Percentiles rank a stretch among this genome's conserved stretches.
Conservation (phyloP, 1,140 invertebrate species). For the Aphidius ervi region DNA sequence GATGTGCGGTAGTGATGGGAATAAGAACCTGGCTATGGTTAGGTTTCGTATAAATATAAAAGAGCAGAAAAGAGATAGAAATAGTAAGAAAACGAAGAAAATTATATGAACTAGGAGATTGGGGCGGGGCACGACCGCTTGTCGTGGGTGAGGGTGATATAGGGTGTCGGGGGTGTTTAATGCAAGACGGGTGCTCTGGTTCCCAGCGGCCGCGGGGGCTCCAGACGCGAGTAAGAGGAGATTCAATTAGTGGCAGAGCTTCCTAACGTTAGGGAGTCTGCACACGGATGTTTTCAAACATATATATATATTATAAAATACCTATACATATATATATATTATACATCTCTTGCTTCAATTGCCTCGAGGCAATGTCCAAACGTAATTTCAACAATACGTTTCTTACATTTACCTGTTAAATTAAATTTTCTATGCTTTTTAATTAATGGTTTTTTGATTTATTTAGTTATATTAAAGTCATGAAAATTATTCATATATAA, state of each 20-base stretch:
- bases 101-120: slow-evolving; percentile 23
- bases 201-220: slow-evolving; percentile 50
- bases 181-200: slow-evolving; percentile 50
- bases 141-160: slow-evolving; percentile 46
- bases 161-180: slow-evolving; percentile 51
- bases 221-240: slow-evolving; percentile 50
- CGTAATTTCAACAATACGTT: background rate
- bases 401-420: slow-evolving; percentile 10
- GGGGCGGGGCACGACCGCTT: slow-evolving; percentile 46
- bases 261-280: slow-evolving; percentile 51
- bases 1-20: slow-evolving; percentile 16
- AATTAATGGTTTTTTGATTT: too few relatives aligned
- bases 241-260: slow-evolving; percentile 53
- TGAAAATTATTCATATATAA: too few relatives aligned
- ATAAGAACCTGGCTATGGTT: slow-evolving; percentile 17
- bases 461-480: too few relatives aligned
- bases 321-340: background rate
- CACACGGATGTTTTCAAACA: slow-evolving; percentile 34
- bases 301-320: slow-evolving; percentile 4
- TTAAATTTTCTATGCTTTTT: slow-evolving; percentile 2
- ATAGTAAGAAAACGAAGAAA: slow-evolving; percentile 25
- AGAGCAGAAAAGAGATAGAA: slow-evolving; percentile 17
- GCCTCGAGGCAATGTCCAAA: slow-evolving; percentile 5
- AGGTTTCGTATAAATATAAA: background rate
- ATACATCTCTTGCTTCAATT: background rate